phyloP scores from a whole-genome alignment of 2,888 invertebrate species.

The Lathronympha strigana region DNA sequence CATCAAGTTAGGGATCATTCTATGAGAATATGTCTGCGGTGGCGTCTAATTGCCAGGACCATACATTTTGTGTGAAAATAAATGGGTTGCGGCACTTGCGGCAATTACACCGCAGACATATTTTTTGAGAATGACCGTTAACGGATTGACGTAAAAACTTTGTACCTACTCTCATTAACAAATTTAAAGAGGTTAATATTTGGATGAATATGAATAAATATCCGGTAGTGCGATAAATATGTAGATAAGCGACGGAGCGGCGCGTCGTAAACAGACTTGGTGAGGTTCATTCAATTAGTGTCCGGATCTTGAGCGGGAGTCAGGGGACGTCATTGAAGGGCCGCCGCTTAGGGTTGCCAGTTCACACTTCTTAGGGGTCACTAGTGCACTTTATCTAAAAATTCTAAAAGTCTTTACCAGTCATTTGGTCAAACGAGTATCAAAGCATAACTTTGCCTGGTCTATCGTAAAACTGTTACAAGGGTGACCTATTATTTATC shows the following conservation, averaged over 20 bases:
- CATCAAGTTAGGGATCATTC: too few relatives aligned
- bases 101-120: too few relatives aligned
- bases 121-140: not conserved
- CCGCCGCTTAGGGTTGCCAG: conserved; percentile 49
- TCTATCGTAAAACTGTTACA: too few relatives aligned
- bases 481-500: too few relatives aligned
- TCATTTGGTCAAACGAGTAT: too few relatives aligned
- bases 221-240: conserved; percentile 34
- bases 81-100: too few relatives aligned
- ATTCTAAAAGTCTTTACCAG: not conserved
- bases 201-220: conserved; percentile 32
- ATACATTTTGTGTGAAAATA: too few relatives aligned
- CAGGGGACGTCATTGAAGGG: conserved; percentile 79
- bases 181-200: conserved; percentile 17
- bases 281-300: conserved; percentile 77
- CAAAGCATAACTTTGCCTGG: too few relatives aligned
- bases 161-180: not conserved
- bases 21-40: too few relatives aligned
- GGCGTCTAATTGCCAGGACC: too few relatives aligned
- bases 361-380: not conserved
- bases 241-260: conserved; percentile 46
- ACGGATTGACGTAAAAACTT: too few relatives aligned
- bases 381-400: not conserved
- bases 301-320: conserved; percentile 71
- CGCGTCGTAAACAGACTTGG: conserved; percentile 72